Evolutionary conservation across 2,888 invertebrate species (phyloP), one percentile per base, ranked within the genome.

Genomic region (Opisthograptis luteolata): DNA sequence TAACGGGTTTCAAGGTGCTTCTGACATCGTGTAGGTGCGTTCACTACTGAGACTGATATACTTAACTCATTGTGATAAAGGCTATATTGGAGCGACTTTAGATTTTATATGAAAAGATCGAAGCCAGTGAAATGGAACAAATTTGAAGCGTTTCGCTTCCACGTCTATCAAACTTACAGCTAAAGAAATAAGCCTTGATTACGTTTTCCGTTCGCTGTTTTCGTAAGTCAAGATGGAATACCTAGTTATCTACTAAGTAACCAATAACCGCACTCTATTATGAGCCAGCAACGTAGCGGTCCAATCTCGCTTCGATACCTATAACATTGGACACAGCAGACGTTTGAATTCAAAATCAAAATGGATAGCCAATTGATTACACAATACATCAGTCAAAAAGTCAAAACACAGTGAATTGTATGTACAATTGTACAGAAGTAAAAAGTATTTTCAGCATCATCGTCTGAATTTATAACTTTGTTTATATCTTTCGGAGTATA

Each of bases 1-100:
- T 55, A 58, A 58, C 60, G 58, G 60, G 51, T 49, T 50, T 49
- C 43, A 51, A 56, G 51, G 51, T 56, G 53, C 30, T 27, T 36
- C 28, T 40, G 50, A 49, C 48, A 42, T 45, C 37, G 51, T 27
- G 12, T 25, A 34, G 20, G 34, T 9, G 7, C 17, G 12, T 19
- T 7, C 19, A 17, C 32, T 34, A 31, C 37, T 20, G n/a, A 47
- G 12, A 31, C 22, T 27, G 32, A 6, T 12, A 39, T 40, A 44
- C 31, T 39, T 51, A 31, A 22, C n/a, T 6, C 12, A 15, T 39
- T 22, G 44, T 7, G 28, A 53, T 49, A 48, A 30, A 14, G 15
- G 28, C 45, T 32, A 32, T 40, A 45, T 44, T 37, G 12, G 39
- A 15, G 10, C 5, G 24, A 22, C 6, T n/a, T 28, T 6, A 19